Conservation (phyloP, 2,113 vertebrate species). For the Hyaena hyaena region DNA sequence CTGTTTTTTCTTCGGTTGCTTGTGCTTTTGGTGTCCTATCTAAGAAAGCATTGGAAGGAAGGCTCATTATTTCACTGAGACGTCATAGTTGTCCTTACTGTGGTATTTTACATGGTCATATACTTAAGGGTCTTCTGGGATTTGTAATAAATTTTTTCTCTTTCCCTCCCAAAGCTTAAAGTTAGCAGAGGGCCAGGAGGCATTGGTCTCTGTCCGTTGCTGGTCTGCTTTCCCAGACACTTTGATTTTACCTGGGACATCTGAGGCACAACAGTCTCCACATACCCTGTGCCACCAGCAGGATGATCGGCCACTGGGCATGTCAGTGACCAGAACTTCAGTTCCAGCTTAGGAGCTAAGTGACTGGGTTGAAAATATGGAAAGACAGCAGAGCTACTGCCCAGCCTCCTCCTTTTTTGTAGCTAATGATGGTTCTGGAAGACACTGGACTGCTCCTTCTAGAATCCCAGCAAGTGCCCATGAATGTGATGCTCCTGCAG, state of each 20-base stretch:
- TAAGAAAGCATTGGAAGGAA: background rate
- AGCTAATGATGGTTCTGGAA: background rate
- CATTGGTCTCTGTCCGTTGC: background rate
- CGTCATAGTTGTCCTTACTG: background rate
- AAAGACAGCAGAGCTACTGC: background rate
- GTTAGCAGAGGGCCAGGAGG: background rate
- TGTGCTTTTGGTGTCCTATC: background rate
- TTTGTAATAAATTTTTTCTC: conserved; percentile 39
- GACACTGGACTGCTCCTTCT: background rate
- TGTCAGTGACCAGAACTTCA: background rate
- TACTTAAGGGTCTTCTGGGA: conserved; percentile 14
- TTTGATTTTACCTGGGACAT: background rate
- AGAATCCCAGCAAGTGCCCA: conserved; percentile 22
- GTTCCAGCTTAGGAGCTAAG: background rate
- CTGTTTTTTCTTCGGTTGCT: background rate
- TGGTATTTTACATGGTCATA: background rate
- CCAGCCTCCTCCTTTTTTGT: background rate
- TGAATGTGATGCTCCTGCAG: background rate
- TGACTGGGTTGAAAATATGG: background rate
- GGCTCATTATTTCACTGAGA: background rate
- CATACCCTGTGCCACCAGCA: background rate
- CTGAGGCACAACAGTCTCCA: background rate
- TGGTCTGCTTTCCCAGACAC: background rate
- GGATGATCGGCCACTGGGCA: background rate
- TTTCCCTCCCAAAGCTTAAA: background rate